Evolutionary conservation across 2,113 vertebrate species (phyloP), one percentile per base, ranked within the genome.

Genomic region (Ancistrus triradiatus): DNA sequence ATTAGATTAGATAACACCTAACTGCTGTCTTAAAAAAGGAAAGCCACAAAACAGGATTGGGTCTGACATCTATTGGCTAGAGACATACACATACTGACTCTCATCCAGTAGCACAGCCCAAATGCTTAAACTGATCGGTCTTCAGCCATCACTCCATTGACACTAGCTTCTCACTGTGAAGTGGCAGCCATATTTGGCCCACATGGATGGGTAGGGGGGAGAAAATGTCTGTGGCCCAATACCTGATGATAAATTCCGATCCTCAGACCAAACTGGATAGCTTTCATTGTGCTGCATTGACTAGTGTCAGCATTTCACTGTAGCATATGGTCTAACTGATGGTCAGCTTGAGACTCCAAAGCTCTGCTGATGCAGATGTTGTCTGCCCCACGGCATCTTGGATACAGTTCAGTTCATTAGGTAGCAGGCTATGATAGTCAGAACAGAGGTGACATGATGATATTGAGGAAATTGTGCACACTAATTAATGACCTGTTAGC

Each of bases 121-220:
- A 77, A 81, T 71, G 77, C 79, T 80, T 77, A 80, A 79, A 77
- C 74, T 80, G 81, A 85, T 85, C n/a, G n/a, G n/a, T 84, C 84
- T 85, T 84, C 77, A 86, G 81, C 68, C 78, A 76, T 86, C 80
- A 81, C 72, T 78, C 68, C 49, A 70, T 76, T 83, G 82, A 85
- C 82, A 77, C 82, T 73, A 74, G 65, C 73, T 74, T 69, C 74
- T 70, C 67, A 43, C 66, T 53, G 80, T 79, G 81, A 80, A 81
- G 65, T 77, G 66, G 74, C 74, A 83, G 80, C 80, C 83, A 31
- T 7, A 31, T 7, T 31, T 78, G 81, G 69, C 74, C 76, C 50
- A 72, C 22, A 24, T 4, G 10, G 15, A 48, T 43, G 71, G 76
- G 78, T 78, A 51, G 79, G 80, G 76, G 78, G 77, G 77, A 76